Evolutionary conservation across 1,140 invertebrate species (phyloP), one percentile per base, ranked within the genome.

Genomic region (Lutraria rhynchaena): DNA sequence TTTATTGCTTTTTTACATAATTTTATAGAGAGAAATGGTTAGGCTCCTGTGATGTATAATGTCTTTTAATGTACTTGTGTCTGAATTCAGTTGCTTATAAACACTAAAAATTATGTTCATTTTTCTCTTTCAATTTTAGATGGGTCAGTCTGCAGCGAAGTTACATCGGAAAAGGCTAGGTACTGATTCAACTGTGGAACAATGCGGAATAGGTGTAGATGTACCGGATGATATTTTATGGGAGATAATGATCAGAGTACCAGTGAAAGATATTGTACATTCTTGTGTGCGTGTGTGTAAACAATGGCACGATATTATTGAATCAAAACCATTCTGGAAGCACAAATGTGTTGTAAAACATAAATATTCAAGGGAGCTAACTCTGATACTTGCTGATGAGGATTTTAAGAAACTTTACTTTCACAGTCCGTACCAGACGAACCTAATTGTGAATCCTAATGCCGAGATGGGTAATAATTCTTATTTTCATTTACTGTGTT

Each of bases 361-460:
- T n/a, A 4, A 22, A 9, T 55, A 22, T 55, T 19, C 53, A 55
- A n/a, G 27, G 19, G n/a, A 55, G 53, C 7, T 22, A 7, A n/a
- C 7, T 7, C 27, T 7, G 27, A 27, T n/a, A n/a, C 19, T 22
- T 27, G n/a, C n/a, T 55, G 53, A 55, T 55, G 53, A 55, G n/a
- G n/a, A 55, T 55, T 55, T 22, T 55, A 55, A 55, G 53, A 55
- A 27, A 55, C 53, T 55, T 55, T 55, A 55, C 53, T 22, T 55
- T 19, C 5, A 55, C 4, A n/a, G 27, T 55, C 53, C 53, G n/a
- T 55, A 55, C 27, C n/a, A 55, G n/a, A 55, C 7, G 4, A 55
- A 55, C n/a, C 27, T 55, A 19, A 55, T 55, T 9, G 4, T 22
- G 19, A 55, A 55, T 55, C 19, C 53, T 22, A 27, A 19, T 55